Evolutionary conservation across 2,797 vertebrate genomes (phyloP).

Genomic region (Poeciliopsis infans): DNA sequence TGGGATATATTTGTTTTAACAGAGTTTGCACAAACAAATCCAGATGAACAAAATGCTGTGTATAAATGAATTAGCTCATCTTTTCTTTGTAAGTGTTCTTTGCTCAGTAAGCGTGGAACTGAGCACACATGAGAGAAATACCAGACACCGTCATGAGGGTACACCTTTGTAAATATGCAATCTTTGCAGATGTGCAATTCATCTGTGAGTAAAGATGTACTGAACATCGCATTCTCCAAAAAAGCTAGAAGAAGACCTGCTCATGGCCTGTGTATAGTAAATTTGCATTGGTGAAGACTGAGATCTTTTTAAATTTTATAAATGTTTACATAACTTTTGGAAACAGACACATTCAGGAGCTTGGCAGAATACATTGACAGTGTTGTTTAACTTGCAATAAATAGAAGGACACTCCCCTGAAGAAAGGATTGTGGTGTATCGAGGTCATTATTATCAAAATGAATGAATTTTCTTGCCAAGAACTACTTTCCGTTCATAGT

Average conservation of each 20-base stretch:
- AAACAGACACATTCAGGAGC: background rate
- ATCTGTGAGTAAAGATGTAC: background rate
- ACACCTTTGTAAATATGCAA: background rate
- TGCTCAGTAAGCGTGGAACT: background rate
- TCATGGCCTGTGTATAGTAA: background rate
- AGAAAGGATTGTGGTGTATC: background rate
- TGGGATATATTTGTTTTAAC: background rate
- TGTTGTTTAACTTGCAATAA: background rate
- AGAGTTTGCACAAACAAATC: background rate
- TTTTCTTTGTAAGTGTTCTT: background rate
- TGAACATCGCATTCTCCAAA: background rate
- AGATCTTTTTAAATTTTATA: background rate
- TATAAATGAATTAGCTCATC: background rate
- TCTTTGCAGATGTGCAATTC: too few relatives aligned
- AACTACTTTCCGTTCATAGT: background rate
- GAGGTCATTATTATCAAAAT: background rate
- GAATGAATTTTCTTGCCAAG: background rate
- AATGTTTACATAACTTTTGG: background rate
- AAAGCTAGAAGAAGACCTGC: background rate
- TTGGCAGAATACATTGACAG: background rate
- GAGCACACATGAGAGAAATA: background rate
- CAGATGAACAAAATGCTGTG: background rate
- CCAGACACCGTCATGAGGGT: background rate
- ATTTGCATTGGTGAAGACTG: background rate
- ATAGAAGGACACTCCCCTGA: background rate